Conservation (phyloP, 2,888 invertebrate genomes). For the Sericinus montela region DNA sequence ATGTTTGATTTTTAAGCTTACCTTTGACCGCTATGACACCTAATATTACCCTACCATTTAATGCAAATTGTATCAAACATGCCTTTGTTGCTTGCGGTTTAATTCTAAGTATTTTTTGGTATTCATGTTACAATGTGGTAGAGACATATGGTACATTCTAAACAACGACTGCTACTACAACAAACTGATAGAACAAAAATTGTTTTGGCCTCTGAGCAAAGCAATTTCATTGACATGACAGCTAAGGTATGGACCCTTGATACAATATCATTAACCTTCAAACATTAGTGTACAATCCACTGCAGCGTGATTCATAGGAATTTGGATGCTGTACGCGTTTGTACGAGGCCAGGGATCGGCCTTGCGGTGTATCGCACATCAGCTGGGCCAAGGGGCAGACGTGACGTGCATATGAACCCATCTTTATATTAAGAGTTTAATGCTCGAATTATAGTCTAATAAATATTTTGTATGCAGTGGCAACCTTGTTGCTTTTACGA, state of each 20-base stretch:
- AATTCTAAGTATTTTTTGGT: no score
- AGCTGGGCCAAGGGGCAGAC: conserved; percentile 36
- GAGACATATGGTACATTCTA: no score
- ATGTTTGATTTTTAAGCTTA: no score
- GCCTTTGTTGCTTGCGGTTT: no score
- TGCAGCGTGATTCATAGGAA: conserved; percentile 49
- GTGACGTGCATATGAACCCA: conserved; percentile 27
- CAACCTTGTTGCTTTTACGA: no score
- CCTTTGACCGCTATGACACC: no score
- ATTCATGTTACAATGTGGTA: background rate
- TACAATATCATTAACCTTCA: conserved; percentile 31
- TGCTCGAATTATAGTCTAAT: background rate
- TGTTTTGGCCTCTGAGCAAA: background rate
- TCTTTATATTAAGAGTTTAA: background rate
- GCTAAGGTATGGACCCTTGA: conserved; percentile 7
- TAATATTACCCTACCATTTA: no score
- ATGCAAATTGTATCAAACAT: no score
- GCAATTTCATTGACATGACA: background rate
- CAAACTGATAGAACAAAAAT: no score
- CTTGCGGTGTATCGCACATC: conserved; percentile 45
- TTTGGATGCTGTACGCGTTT: conserved; percentile 63
- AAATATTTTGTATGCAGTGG: background rate
- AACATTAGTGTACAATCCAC: conserved; percentile 32
- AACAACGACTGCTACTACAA: no score
- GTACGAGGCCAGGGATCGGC: conserved; percentile 56